Base-by-base conservation (phyloP, 1,140 invertebrate species). In the Aphidius ervi region DNA sequence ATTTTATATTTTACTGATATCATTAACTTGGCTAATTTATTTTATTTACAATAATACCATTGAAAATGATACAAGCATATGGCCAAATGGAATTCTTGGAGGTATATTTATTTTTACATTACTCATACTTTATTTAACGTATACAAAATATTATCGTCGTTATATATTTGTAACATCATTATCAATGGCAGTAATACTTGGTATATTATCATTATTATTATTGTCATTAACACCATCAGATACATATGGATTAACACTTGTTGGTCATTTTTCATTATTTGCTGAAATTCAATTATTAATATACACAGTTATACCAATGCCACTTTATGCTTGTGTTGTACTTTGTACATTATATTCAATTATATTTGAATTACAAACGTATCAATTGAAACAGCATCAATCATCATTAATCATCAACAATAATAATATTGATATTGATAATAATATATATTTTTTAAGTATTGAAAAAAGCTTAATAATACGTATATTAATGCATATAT, bases 271-370 rank as follows among this genome's bases (percentile, higher is more conserved):
- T 73, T 87, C 88, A 46, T 84, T 92, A 62, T 92, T 89, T 70
- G 86, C 94, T 58, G 90, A 95, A 82, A 89, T 96, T 47, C 80
- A 97, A 37, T 81, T 97, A 47, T 82, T 97, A 56, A 88, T 97
- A 71, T 98, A 98, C 73, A 97, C 94, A 50, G 86, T 96, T 53
- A 88, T 97, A 63, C 95, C 95, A 16, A 83, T 97, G 79, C 93
- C 92, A 16, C 77, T 98, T 2, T 97, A 93, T 81, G 78, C 90
- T 50, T 90, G 90, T 70, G 83, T 94, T 20, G 78, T 85, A 50
- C 86, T 95, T 63, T 89, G 91, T 49, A 79, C 87, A 50, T 61
- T 86, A 23, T 95, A 95, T 77, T 95, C 94, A 3, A 80, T 91
- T 31, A 73, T 87, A 6, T 96, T 95, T 78, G 94, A 97, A 82